Conservation (phyloP, 2,797 vertebrate genomes). For the Denticeps clupeoides region DNA sequence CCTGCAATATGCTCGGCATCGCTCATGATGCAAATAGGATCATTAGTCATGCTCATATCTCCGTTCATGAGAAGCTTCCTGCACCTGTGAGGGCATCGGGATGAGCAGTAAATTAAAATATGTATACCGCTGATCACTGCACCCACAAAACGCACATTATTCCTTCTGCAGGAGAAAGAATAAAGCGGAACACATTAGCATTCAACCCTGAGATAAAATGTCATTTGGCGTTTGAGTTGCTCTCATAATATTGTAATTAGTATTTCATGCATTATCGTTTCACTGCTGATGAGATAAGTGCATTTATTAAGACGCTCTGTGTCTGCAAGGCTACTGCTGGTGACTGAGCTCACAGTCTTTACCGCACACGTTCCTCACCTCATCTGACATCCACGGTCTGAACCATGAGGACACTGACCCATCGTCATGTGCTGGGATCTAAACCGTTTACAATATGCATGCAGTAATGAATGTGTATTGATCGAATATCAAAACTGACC, state of each 20-base stretch:
- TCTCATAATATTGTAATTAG: conserved; percentile 59
- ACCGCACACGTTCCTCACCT: too few relatives aligned
- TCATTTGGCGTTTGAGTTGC: conserved; percentile 55
- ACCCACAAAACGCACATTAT: conserved; percentile 20
- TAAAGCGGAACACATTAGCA: conserved; percentile 52
- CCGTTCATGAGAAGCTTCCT: conserved; percentile 22
- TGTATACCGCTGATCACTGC: conserved; percentile 17
- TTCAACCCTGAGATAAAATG: conserved; percentile 61
- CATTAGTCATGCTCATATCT: conserved; percentile 16
- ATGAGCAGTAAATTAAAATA: conserved; percentile 17
- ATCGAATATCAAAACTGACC: too few relatives aligned
- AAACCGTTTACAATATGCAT: too few relatives aligned
- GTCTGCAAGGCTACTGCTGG: conserved; percentile 48
- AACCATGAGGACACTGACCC: too few relatives aligned
- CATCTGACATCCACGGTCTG: too few relatives aligned
- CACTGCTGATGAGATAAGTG: conserved; percentile 65
- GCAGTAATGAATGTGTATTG: too few relatives aligned
- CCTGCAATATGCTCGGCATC: conserved; percentile 3
- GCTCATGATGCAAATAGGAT: conserved; percentile 15
- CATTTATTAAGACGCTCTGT: conserved; percentile 60
- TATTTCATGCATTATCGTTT: conserved; percentile 54
- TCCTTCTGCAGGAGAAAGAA: conserved; percentile 35
- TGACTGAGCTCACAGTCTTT: too few relatives aligned
- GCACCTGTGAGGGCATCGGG: conserved; percentile 7
- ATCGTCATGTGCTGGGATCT: too few relatives aligned